Base-by-base conservation (phyloP, 2,888 invertebrate genomes). In the Nipponacmea schrenckii region DNA sequence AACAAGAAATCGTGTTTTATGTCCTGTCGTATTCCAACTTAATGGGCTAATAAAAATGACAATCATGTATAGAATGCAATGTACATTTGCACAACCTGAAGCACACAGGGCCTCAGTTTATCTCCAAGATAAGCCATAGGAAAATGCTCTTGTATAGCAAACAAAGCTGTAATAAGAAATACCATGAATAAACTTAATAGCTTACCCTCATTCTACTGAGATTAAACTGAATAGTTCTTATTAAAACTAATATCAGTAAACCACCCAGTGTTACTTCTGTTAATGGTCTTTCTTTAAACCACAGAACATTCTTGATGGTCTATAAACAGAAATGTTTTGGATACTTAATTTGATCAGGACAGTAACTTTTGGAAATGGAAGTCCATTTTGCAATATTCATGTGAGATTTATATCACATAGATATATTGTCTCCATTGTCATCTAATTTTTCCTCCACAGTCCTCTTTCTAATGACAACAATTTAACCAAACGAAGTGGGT, bases 171-270 rank as follows among this genome's bases (percentile, higher is more conserved):
- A 3, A 45, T 17, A 39, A 31, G 65, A 17, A 45, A 17, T 46
- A 27, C 50, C n/a, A 31, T 26, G 50, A 14, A 26, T 3, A 24
- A 27, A 64, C 5, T 2, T 3, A 26, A 4, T 26, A 14, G 39
- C 91, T 88, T 86, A 93, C 93, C 79, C 97, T 92, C 91, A 96
- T 97, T 86, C 97, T 94, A 75, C 97, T 92, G 93, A 98, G 97
- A 87, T 99, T 99, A 90, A 95, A 97, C 87, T 99, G 98, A 82
- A 99, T 94, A 8, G 98, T 98, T 74, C 98, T 91, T 44, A 97
- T 94, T n/a, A 99, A 94, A 2, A 99, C 96, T 69, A 98, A 90
- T 72, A 98, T 95, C 82, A 96, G 92, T 17, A 99, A 92, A 8
- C 98, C 98, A 5, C 98, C 98, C 10, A 99, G 91, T 0, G 97